These are phyloP conservation scores for Denticeps clupeoides DNA, from an alignment of 2,797 vertebrate species.

Conservation along the genomic window DNA sequence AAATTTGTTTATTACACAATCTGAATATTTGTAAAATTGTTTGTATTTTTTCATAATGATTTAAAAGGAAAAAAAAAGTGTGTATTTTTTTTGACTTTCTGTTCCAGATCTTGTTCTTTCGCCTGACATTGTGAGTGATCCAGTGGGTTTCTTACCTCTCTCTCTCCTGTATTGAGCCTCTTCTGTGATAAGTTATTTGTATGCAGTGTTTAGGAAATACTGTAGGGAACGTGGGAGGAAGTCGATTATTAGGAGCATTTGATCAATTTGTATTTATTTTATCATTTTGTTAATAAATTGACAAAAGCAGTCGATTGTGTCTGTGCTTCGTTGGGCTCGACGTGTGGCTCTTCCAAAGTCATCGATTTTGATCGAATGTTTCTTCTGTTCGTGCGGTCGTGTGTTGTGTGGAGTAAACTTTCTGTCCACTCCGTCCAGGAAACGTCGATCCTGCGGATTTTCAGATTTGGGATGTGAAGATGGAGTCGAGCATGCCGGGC, in stretches of 20 bases:
- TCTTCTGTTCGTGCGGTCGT: no score
- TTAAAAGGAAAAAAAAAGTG: slow-evolving; percentile 54
- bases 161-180: slow-evolving; percentile 78
- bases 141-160: slow-evolving; percentile 81
- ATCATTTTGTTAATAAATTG: slow-evolving; percentile 99
- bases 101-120: slow-evolving; percentile 53
- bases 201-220: slow-evolving; percentile 92
- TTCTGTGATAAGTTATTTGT: slow-evolving; percentile 94
- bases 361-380: no score
- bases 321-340: background rate
- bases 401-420: no score
- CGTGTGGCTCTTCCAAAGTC: no score
- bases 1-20: slow-evolving; percentile 74
- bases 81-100: slow-evolving; percentile 76
- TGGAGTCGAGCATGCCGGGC: no score
- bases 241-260: slow-evolving; percentile 90
- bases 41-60: slow-evolving; percentile 78
- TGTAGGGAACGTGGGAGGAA: slow-evolving; percentile 81
- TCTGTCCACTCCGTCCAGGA: no score
- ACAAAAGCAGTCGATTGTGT: slow-evolving; percentile 56
- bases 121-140: slow-evolving; percentile 80
- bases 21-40: slow-evolving; percentile 77
- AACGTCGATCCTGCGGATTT: no score
- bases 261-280: slow-evolving; percentile 99
- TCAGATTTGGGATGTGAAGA: no score